Percentiles rank a stretch among this genome's conserved stretches.
Evolutionary conservation across 1,140 invertebrate genomes (phyloP).

Genomic region (Metaphire vulgaris): DNA sequence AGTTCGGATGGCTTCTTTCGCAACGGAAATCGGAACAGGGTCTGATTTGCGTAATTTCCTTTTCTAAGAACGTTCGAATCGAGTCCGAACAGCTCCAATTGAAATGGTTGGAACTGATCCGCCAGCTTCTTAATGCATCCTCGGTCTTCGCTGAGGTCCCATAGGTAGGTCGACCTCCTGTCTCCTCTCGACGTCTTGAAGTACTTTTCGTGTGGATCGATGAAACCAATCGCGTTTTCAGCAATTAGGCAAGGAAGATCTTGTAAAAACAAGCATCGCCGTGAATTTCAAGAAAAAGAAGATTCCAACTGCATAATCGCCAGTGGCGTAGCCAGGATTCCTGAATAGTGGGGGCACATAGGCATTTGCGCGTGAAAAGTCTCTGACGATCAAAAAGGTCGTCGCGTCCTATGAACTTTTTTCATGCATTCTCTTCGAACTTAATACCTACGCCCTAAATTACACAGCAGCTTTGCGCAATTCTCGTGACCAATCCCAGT

Average conservation of each 20-base stretch:
- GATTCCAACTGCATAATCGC: no score
- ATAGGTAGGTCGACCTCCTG: conserved; percentile 6
- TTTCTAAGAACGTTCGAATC: background rate
- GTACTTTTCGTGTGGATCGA: conserved; percentile 36
- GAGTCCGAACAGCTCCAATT: conserved; percentile 1
- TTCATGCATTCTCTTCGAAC: no score
- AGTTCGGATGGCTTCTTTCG: conserved; percentile 15
- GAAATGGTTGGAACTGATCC: conserved; percentile 18
- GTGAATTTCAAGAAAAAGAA: no score
- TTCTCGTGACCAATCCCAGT: no score
- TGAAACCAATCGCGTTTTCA: conserved; percentile 35
- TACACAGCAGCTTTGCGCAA: no score
- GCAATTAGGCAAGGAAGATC: conserved; percentile 39
- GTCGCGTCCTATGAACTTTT: no score
- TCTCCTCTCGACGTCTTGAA: background rate
- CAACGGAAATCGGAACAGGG: conserved; percentile 24
- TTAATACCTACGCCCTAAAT: no score
- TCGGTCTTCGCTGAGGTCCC: background rate
- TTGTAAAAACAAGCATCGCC: conserved; percentile 27
- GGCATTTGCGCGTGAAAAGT: no score
- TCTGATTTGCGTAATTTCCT: conserved; percentile 6
- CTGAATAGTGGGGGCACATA: no score
- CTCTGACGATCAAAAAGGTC: no score
- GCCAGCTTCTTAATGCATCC: background rate
- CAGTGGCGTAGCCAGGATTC: no score